Conservation (phyloP, 2,888 invertebrate species). For the Thecocarcelia acutangulata region DNA sequence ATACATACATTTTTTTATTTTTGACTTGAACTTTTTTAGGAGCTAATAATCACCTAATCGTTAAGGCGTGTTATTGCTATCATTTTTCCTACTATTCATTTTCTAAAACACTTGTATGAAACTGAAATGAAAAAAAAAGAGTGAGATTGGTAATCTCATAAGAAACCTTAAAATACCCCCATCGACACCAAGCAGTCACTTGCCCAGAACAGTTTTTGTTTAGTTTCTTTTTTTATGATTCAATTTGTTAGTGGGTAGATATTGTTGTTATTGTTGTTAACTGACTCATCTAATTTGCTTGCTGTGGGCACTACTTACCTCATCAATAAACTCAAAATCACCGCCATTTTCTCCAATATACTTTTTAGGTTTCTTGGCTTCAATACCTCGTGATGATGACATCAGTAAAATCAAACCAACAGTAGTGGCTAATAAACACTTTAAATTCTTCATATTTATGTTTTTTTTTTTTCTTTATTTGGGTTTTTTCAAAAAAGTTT, state of each 20-base stretch:
- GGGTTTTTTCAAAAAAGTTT: background rate
- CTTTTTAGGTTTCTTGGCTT: conserved; percentile 85
- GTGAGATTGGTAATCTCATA: conserved; percentile 37
- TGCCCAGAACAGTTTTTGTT: background rate
- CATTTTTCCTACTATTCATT: conserved; percentile 33
- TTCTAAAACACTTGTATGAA: conserved; percentile 10
- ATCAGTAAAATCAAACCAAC: conserved; percentile 80
- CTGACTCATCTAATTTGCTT: conserved; percentile 31
- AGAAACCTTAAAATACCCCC: conserved; percentile 58
- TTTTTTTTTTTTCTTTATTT: background rate
- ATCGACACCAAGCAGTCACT: conserved; percentile 7
- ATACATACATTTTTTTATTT: background rate
- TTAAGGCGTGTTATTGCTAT: conserved; percentile 57
- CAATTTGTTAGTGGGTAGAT: background rate
- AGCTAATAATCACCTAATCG: conserved; percentile 57
- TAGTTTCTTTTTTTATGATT: background rate
- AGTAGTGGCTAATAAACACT: conserved; percentile 76
- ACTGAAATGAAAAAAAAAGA: conserved; percentile 14
- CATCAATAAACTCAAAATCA: conserved; percentile 90
- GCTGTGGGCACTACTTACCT: conserved; percentile 83
- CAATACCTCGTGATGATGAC: conserved; percentile 78
- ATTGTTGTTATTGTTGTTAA: conserved; percentile 8
- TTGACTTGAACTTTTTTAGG: conserved; percentile 1
- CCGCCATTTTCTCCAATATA: conserved; percentile 87
- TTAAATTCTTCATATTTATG: conserved; percentile 77